These are phyloP conservation scores for Thermophis baileyi DNA, from an alignment of 2,113 vertebrate genomes.

Conservation along the genomic window DNA sequence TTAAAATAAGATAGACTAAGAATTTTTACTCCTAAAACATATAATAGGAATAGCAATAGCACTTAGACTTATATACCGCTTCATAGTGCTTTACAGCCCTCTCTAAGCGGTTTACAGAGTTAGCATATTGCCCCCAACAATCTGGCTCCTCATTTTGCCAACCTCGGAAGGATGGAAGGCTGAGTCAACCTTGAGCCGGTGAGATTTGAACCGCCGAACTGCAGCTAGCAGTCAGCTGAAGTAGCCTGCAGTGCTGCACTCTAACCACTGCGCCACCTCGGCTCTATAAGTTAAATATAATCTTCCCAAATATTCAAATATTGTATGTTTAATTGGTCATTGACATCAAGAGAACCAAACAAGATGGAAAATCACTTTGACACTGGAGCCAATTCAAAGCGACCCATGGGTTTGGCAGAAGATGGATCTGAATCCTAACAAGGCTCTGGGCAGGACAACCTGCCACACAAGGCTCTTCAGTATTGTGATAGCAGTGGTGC, in stretches of 20 bases:
- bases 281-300: background rate
- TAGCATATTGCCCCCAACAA: no score
- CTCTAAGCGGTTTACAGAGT: no score
- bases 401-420: background rate
- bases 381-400: background rate
- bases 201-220: no score
- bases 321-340: background rate
- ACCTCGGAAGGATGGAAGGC: no score
- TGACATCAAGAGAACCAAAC: background rate
- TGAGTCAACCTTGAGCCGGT: no score
- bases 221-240: no score
- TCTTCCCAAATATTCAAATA: background rate
- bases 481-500: background rate
- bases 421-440: background rate
- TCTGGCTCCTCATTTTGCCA: no score
- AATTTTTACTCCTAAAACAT: background rate
- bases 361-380: background rate
- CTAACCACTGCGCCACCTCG: no score
- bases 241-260: no score
- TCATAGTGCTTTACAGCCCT: no score
- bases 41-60: no score
- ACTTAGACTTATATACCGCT: no score
- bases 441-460: background rate
- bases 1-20: background rate
- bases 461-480: background rate